Evolutionary conservation across 2,113 vertebrate species (phyloP), one percentile per base, ranked within the genome.

Genomic region (Pardalotus punctatus): DNA sequence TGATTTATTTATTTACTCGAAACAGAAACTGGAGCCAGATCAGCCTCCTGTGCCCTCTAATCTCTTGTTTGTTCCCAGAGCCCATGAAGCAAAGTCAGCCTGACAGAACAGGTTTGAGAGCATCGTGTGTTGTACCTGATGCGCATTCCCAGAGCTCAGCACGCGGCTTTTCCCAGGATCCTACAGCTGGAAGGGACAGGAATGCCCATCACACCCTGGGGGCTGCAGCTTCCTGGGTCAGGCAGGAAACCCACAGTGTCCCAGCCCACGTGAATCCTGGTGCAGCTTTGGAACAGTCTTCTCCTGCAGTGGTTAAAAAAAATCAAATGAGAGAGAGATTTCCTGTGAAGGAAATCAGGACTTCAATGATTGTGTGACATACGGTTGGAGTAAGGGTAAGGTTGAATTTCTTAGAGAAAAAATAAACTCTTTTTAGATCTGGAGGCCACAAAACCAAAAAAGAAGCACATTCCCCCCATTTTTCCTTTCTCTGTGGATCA

Each of bases 191-290:
- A 60, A 50, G 48, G 50, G n/a, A 4, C 15, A 21, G 58, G 13
- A 65, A 6, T 61, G 10, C n/a, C 38, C n/a, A 11, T 29, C 8
- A 3, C 42, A 23, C 3, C 36, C 6, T 2, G 1, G 3, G 20
- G 36, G 31, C 54, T 76, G 33, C n/a, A 86, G 38, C 71, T 36
- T 50, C 60, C 60, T 47, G 19, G 43, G 16, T 51, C 50, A 50
- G 54, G 15, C 2, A 18, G 38, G 43, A 66, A 76, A 61, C 58
- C 15, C 35, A 20, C 8, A 6, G 9, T 0, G 3, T 48, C 25
- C 18, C 69, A 67, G 58, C 7, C 25, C 29, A 38, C 11, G 1
- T 11, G 3, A 1, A 12, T 28, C n/a, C 60, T 40, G 35, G 28
- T 16, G 36, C 17, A 51, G 45, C 66, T 79, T 24, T 79, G 60